Evolutionary conservation across 2,888 invertebrate species (phyloP), one percentile per base, ranked within the genome.

Genomic region (Blastobasis adustella): DNA sequence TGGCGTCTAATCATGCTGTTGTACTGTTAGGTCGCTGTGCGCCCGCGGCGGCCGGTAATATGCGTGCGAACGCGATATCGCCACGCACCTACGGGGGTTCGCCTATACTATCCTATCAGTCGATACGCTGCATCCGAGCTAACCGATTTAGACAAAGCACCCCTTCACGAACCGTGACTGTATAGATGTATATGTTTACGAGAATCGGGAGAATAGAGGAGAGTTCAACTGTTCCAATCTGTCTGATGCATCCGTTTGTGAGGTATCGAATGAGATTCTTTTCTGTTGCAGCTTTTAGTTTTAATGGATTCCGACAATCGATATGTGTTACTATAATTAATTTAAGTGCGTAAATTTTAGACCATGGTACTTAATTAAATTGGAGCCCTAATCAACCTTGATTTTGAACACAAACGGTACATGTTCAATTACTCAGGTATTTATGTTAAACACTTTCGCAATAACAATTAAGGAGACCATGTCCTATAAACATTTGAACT

Each of bases 31-130:
- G 76, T 79, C 73, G 74, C 67, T 69, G 76, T 54, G 58, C 56
- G 66, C 68, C 60, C 58, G 72, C 71, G 66, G 70, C 59, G 68
- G 78, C 70, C 60, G 68, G 78, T 86, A 86, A 87, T 85, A 82
- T 85, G 86, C 87, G 88, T 88, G 86, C 86, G 87, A 86, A 86
- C 79, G 74, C 75, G 80, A 82, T 84, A 69, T 75, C 76, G 83
- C 84, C 81, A 74, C 76, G 70, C 68, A 64, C 65, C 61, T 62
- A 63, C 69, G 60, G 58, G 62, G 61, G 63, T 67, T 52, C 49
- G 61, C 62, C 70, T 71, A 63, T 71, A 47, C 7, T 23, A 23
- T 10, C 68, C 62, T 67, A 65, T 67, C 66, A 66, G 65, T 64
- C 68, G 68, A 72, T 67, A 58, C 63, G 65, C 69, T 49, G 51